Evolutionary conservation across 1,140 invertebrate species (phyloP).

Genomic region (Archegozetes longisetosus): DNA sequence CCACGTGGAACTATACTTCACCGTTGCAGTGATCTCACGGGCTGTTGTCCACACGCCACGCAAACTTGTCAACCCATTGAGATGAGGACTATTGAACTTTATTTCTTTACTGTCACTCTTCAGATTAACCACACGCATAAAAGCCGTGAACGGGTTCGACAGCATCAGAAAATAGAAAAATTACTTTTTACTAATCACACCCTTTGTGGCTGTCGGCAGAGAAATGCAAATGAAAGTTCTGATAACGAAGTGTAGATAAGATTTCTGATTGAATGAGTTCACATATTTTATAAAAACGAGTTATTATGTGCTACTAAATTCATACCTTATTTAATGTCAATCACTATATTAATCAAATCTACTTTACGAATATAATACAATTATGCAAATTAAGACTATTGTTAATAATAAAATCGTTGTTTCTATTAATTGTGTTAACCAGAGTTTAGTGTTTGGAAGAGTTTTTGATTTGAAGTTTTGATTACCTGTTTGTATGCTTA

Average conservation of each 20-base stretch:
- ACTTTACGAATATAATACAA: no score
- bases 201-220: slow-evolving; percentile 16
- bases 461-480: no score
- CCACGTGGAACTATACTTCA: slow-evolving; percentile 20
- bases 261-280: no score
- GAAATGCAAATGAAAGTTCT: neutral
- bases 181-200: slow-evolving; percentile 20
- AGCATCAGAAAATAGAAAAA: slow-evolving; percentile 17
- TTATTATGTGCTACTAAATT: no score
- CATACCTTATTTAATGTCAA: no score
- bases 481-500: no score
- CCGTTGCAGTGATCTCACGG: slow-evolving; percentile 17
- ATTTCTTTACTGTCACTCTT: slow-evolving; percentile 16
- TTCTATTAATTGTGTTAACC: no score
- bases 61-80: slow-evolving; percentile 13
- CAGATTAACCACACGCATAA: neutral
- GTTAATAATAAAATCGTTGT: no score
- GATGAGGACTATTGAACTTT: slow-evolving; percentile 16
- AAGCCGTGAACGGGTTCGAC: slow-evolving; percentile 3
- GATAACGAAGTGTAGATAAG: neutral
- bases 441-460: no score
- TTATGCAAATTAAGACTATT: no score
- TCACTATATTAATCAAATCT: no score
- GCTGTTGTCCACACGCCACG: slow-evolving; percentile 17
- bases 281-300: no score